A percentile compares a stretch with the other conserved stretches of the same genome.
Conservation (phyloP, 2,888 invertebrate species). For the Tenthredo scrophulariae region DNA sequence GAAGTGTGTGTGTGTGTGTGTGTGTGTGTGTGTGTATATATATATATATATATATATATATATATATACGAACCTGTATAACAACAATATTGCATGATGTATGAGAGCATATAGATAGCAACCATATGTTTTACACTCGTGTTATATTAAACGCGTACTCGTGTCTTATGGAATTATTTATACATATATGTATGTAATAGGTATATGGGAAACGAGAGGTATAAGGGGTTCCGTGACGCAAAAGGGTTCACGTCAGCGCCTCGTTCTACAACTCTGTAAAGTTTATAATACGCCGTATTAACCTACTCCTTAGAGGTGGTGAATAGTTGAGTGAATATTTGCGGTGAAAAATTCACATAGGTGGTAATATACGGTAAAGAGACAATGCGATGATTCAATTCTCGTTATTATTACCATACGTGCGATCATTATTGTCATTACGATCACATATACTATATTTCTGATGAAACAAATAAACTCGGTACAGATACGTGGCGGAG, state of each 20-base stretch:
- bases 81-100: slow-evolving; percentile 70
- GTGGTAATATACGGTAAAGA: not conserved
- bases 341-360: not conserved
- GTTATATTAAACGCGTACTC: slow-evolving; percentile 38
- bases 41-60: too few relatives aligned
- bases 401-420: too few relatives aligned
- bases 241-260: too few relatives aligned
- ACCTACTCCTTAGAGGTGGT: not conserved
- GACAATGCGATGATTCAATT: not conserved
- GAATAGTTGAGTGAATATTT: not conserved
- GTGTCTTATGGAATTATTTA: not conserved
- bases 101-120: slow-evolving; percentile 63
- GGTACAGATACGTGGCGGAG: not conserved
- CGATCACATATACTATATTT: not conserved
- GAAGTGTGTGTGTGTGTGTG: too few relatives aligned
- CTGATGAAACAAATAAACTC: not conserved
- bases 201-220: not conserved
- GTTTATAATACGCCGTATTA: too few relatives aligned
- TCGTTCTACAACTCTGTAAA: too few relatives aligned
- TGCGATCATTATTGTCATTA: too few relatives aligned
- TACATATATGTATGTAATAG: too few relatives aligned
- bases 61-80: too few relatives aligned
- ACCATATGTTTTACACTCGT: slow-evolving; percentile 19
- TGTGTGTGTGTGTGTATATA: too few relatives aligned
- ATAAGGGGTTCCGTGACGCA: too few relatives aligned